These are phyloP conservation scores for Allacma fusca DNA, from an alignment of 2,888 invertebrate genomes.

Conservation along the genomic window DNA sequence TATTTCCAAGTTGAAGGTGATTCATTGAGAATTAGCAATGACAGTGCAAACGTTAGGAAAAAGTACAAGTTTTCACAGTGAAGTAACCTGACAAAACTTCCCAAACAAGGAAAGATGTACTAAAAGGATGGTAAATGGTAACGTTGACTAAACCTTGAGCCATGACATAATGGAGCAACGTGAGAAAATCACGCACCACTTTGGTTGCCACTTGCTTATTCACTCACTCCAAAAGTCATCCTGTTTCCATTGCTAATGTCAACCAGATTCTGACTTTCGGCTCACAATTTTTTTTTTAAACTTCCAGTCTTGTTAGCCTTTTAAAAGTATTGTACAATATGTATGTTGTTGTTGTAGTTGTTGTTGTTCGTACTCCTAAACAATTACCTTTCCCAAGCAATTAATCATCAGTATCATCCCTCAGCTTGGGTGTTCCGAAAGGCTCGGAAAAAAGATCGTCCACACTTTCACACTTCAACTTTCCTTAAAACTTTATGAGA, in stretches of 20 bases:
- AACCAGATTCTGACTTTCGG: neutral
- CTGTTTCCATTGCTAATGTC: slow-evolving; percentile 13
- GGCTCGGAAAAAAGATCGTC: too few relatives aligned
- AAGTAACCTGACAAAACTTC: neutral
- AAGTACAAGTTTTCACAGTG: too few relatives aligned
- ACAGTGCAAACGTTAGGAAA: neutral
- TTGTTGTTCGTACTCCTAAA: too few relatives aligned
- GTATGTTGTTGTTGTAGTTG: too few relatives aligned
- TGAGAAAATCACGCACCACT: slow-evolving; percentile 51
- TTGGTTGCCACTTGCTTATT: slow-evolving; percentile 31
- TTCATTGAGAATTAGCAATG: slow-evolving; percentile 5
- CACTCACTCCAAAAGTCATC: slow-evolving; percentile 18
- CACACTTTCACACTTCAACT: too few relatives aligned
- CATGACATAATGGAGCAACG: slow-evolving; percentile 28
- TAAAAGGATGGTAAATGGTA: neutral
- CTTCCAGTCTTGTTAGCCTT: too few relatives aligned
- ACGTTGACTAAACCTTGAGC: slow-evolving; percentile 11
- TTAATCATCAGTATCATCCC: too few relatives aligned
- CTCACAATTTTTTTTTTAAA: too few relatives aligned
- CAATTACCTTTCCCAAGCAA: too few relatives aligned
- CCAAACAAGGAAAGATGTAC: neutral
- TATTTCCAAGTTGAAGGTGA: slow-evolving; percentile 16
- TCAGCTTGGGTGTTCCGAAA: too few relatives aligned
- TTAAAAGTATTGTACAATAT: too few relatives aligned
- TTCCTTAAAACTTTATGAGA: too few relatives aligned